Evolutionary conservation across 2,888 invertebrate genomes (phyloP).

Genomic region (Acanthopleura granulata): DNA sequence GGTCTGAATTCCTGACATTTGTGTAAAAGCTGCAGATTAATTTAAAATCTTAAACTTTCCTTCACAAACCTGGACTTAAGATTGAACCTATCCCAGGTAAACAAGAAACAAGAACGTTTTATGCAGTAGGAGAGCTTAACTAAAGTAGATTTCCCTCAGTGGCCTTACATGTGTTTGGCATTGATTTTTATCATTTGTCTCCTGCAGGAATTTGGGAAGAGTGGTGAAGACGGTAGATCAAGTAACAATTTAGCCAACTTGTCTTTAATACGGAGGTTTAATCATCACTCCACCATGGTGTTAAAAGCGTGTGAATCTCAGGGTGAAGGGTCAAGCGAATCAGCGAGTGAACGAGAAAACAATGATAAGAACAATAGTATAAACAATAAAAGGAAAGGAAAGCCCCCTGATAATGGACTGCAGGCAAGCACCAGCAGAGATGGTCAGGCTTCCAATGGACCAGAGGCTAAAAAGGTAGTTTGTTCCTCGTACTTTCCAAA

Average conservation of each 20-base stretch:
- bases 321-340: background rate
- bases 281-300: conserved; percentile 98
- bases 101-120: too few relatives aligned
- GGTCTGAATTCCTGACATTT: too few relatives aligned
- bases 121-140: too few relatives aligned
- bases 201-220: conserved; percentile 54
- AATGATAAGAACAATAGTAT: background rate
- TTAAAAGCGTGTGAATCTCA: conserved; percentile 70
- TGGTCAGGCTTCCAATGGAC: background rate
- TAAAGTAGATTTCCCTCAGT: too few relatives aligned
- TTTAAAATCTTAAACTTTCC: too few relatives aligned
- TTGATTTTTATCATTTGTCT: too few relatives aligned
- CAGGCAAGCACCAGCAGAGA: background rate
- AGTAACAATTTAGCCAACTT: conserved; percentile 48
- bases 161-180: background rate
- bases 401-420: background rate
- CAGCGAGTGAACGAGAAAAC: background rate
- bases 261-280: conserved; percentile 91
- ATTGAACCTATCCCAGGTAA: too few relatives aligned
- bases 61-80: too few relatives aligned
- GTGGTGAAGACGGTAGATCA: conserved; percentile 41
- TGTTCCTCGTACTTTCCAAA: background rate
- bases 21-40: too few relatives aligned
- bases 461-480: conserved; percentile 20
- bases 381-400: background rate